Base-by-base conservation (phyloP, 2,888 invertebrate genomes). In the Smittia sp. region DNA sequence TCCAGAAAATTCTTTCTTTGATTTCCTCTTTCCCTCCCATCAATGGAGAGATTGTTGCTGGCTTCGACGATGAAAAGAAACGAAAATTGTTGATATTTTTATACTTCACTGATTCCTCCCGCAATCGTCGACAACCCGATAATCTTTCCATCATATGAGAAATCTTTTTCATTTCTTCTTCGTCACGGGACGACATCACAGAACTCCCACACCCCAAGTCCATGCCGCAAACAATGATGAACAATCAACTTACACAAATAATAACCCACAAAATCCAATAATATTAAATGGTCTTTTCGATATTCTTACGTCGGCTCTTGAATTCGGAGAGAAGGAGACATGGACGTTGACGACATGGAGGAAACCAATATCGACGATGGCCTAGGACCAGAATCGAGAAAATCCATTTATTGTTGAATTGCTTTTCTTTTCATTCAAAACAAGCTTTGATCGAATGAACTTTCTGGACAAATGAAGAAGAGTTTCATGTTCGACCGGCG, bases 251-350 rank as follows among this genome's bases (percentile, higher is more conserved):
- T 72, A 58, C 72, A 72, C 72, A 72, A 72, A 72, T 72, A 72
- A 72, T 72, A 72, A 72, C 72, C 72, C 72, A 58, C 58, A 72
- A 72, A 72, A 72, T 72, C 72, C 72, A 72, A 72, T 72, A 72
- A 62, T 72, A 72, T 72, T 72, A 72, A 72, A 72, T 62, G 72
- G 72, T 72, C 62, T 72, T 58, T 22, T 58, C 58, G 46, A 58
- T 58, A 58, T 58, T 58, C 58, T 18, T 22, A 22, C 58, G 58
- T 58, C 22, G 58, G 58, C 18, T n/a, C 58, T 58, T 18, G 58
- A 58, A 58, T 22, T 22, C 7, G 58, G n/a, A 46, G n/a, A 46
- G 46, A n/a, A 46, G n/a, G 2, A 46, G 46, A 46, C 2, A 32
- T 32, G 32, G 46, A 46, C 15, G 46, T n/a, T n/a, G n/a, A n/a